Base-by-base conservation (phyloP, 2,888 invertebrate species). In the Synanthedon tipuliformis region DNA sequence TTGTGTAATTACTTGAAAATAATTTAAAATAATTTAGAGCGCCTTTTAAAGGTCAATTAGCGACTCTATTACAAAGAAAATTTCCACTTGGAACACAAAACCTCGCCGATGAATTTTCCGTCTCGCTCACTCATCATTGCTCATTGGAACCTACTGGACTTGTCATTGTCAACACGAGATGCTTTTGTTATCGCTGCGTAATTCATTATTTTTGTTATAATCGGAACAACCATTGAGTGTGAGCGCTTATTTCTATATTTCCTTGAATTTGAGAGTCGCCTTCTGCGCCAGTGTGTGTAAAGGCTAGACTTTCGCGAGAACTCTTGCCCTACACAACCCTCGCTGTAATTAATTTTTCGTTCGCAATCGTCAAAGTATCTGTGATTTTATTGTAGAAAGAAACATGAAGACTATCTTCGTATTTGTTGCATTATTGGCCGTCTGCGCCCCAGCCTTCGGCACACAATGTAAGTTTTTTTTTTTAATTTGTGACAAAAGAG, bases 251-350 rank as follows among this genome's bases (percentile, higher is more conserved):
- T 71, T 73, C 69, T 66, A 16, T 63, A 62, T 69, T 69, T 74
- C 68, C 69, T 73, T 69, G 74, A 71, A 69, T 63, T 74, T 75
- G 72, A 73, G 77, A 81, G 89, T 90, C 88, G 91, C 93, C 94
- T 95, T 95, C 94, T 95, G 89, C 92, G 89, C 94, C 94, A 95
- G 94, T 94, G 94, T 88, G 94, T 94, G 93, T 94, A 95, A 95
- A 94, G 94, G 94, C 91, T 77, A 84, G 88, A 77, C 80, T 80
- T 73, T 64, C 64, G 69, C 64, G 68, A 73, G 73, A 68, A 71
- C 70, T 73, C 68, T 61, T 55, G 51, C 49, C 49, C 52, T 53
- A 40, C 50, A 34, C 34, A 52, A 56, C 40, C 64, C 61, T 60
- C 61, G 62, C 54, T 62, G 58, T 61, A 55, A 61, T 57, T 57